Evolutionary conservation across 1,140 invertebrate genomes (phyloP).

Genomic region (Drosophila ogumai): DNA sequence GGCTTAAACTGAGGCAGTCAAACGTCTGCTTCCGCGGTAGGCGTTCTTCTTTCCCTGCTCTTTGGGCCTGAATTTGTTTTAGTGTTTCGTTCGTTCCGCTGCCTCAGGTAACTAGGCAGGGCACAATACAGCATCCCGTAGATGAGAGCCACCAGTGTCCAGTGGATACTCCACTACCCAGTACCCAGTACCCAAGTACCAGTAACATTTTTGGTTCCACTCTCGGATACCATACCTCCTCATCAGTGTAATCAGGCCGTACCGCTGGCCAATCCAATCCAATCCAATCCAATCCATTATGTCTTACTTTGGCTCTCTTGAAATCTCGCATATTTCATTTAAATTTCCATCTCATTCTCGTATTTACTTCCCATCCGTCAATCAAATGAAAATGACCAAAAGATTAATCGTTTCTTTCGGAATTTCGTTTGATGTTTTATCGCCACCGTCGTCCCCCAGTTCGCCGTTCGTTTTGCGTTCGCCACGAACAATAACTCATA

Average conservation of each 20-base stretch:
- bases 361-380: slow-evolving; percentile 83
- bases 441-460: slow-evolving; percentile 67
- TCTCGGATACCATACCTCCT: background rate
- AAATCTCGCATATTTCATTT: slow-evolving; percentile 51
- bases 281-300: slow-evolving; percentile 37
- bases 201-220: background rate
- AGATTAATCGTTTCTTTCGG: slow-evolving; percentile 84
- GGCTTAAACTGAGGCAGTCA: slow-evolving; percentile 58
- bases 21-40: slow-evolving; percentile 80
- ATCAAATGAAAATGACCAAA: slow-evolving; percentile 84
- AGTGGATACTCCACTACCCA: background rate
- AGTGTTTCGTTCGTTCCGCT: slow-evolving; percentile 48
- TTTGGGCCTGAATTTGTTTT: slow-evolving; percentile 76
- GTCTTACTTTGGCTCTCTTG: slow-evolving; percentile 34
- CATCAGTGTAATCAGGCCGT: slow-evolving; percentile 7
- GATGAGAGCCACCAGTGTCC: slow-evolving; percentile 1
- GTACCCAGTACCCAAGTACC: background rate
- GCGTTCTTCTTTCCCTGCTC: slow-evolving; percentile 64
- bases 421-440: slow-evolving; percentile 84
- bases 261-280: background rate
- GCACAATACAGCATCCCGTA: background rate
- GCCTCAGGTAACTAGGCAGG: slow-evolving; percentile 19
- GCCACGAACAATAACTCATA: slow-evolving; percentile 50
- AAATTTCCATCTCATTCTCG: slow-evolving; percentile 58
- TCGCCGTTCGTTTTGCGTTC: slow-evolving; percentile 29